Evolutionary conservation across 2,797 vertebrate species (phyloP).

Genomic region (Muscicapa striata): DNA sequence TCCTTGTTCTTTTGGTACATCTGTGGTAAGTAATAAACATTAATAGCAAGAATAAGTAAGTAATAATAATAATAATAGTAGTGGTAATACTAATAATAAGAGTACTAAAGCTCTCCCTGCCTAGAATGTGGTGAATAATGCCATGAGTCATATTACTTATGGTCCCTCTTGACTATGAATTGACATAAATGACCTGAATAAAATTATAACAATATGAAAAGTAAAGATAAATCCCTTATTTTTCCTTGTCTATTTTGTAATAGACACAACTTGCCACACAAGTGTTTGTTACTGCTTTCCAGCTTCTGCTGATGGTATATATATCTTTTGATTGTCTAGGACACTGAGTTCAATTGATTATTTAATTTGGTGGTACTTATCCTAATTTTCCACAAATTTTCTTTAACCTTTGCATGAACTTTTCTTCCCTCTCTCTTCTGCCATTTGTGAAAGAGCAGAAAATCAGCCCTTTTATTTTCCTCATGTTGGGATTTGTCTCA

Average conservation of each 20-base stretch:
- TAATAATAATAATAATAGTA: not conserved
- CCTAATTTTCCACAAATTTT: not conserved
- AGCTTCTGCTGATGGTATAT: not conserved
- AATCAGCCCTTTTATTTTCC: not conserved
- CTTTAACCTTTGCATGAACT: not conserved
- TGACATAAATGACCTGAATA: not conserved
- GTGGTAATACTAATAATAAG: not conserved
- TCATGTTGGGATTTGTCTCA: not conserved
- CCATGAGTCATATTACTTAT: not conserved
- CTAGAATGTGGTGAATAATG: not conserved
- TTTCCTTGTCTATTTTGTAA: not conserved
- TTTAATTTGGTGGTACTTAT: not conserved
- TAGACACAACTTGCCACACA: not conserved
- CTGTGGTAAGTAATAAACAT: not conserved
- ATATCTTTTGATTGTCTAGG: not conserved
- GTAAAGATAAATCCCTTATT: not conserved
- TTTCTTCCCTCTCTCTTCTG: not conserved
- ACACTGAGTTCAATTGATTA: not conserved
- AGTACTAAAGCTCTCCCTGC: not conserved
- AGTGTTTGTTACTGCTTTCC: not conserved
- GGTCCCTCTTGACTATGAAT: not conserved
- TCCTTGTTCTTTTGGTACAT: not conserved
- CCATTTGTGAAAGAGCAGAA: not conserved
- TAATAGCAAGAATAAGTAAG: not conserved
- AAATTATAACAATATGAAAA: not conserved